Conservation (phyloP, 2,888 invertebrate genomes). For the Cosmia trapezina region DNA sequence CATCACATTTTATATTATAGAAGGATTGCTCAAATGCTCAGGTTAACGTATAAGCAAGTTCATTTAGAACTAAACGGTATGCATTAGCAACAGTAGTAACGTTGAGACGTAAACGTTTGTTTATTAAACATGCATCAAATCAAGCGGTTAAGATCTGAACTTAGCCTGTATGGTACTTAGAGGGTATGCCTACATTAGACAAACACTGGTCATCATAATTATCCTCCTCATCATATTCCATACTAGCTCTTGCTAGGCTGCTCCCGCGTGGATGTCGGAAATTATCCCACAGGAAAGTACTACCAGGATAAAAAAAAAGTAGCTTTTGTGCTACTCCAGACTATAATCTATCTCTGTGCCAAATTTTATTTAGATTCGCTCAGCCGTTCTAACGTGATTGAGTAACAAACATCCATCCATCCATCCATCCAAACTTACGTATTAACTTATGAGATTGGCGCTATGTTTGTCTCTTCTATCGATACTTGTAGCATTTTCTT, state of each 20-base stretch:
- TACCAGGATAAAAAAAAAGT: too few species aligned
- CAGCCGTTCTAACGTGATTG: too few species aligned
- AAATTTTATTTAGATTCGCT: too few species aligned
- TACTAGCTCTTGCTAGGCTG: too few species aligned
- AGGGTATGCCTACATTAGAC: neutral
- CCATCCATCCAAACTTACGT: too few species aligned
- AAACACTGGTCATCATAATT: neutral
- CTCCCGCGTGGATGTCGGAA: too few species aligned
- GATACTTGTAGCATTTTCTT: neutral
- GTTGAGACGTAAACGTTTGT: slow-evolving; percentile 14
- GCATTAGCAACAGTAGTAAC: neutral
- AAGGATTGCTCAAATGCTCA: neutral
- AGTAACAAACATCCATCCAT: too few species aligned
- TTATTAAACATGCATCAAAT: slow-evolving; percentile 21
- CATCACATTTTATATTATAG: neutral
- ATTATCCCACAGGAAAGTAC: too few species aligned
- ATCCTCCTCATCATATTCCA: too few species aligned
- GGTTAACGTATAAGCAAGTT: neutral
- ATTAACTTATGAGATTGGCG: neutral
- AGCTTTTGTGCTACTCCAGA: too few species aligned
- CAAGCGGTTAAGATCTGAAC: slow-evolving; percentile 26
- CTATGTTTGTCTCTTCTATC: neutral
- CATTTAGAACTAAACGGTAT: neutral
- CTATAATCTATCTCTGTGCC: too few species aligned
- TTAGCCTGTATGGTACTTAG: neutral